Conservation (phyloP, 2,113 vertebrate genomes). For the Brachyistius frenatus region DNA sequence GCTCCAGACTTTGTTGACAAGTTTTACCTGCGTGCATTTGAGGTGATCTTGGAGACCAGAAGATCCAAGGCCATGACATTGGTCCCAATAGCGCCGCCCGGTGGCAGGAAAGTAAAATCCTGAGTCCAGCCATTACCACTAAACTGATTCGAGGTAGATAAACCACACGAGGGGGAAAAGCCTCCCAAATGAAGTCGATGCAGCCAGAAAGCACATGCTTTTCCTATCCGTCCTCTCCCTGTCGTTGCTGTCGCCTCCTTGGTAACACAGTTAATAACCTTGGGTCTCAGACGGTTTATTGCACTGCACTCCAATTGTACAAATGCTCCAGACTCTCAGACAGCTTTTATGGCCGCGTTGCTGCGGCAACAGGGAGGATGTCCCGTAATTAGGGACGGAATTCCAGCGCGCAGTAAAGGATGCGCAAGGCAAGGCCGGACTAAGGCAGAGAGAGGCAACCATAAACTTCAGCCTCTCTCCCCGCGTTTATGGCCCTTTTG, state of each 20-base stretch:
- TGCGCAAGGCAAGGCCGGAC: conserved; percentile 87
- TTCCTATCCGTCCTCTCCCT: conserved; percentile 64
- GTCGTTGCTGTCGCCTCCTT: conserved; percentile 83
- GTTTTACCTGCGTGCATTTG: conserved; percentile 70
- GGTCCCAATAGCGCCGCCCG: conserved; percentile 95
- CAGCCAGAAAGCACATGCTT: conserved; percentile 53
- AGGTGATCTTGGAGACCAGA: conserved; percentile 51
- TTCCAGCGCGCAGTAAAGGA: conserved; percentile 90
- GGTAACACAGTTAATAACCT: conserved; percentile 88
- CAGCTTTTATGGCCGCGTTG: conserved; percentile 93
- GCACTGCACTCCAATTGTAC: conserved; percentile 88
- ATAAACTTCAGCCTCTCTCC: conserved; percentile 85
- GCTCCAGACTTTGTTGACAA: not conserved
- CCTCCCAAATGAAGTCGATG: conserved; percentile 67
- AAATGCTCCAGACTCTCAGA: conserved; percentile 88
- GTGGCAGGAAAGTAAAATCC: conserved; percentile 80
- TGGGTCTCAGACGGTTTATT: conserved; percentile 90
- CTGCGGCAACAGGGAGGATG: conserved; percentile 91
- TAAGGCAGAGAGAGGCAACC: conserved; percentile 83
- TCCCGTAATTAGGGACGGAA: conserved; percentile 94
- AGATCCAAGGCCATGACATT: conserved; percentile 95
- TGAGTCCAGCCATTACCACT: conserved; percentile 6
- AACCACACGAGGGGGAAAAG: conserved; percentile 53
- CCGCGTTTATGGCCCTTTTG: conserved; percentile 83
- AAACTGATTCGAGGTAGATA: conserved; percentile 47